A percentile compares a stretch with the other conserved stretches of the same genome.
Evolutionary conservation across 1,140 invertebrate species (phyloP).

Genomic region (Phymorhynchus buccinoides): DNA sequence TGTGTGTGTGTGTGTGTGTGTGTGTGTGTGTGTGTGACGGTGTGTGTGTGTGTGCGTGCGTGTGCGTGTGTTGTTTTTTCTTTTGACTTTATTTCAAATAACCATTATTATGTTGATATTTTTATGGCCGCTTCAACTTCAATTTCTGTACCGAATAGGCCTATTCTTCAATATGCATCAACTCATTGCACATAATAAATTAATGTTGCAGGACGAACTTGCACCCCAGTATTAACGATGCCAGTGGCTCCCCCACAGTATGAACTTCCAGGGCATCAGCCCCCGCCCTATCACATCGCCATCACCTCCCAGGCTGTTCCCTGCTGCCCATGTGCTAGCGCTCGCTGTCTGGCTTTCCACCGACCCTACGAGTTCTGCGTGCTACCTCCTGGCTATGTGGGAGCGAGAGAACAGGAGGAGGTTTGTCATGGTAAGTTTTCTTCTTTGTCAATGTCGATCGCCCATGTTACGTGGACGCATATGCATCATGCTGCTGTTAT

Average conservation of each 20-base stretch:
- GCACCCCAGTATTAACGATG: not conserved
- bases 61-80: not conserved
- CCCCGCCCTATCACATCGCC: conserved; percentile 34
- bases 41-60: not conserved
- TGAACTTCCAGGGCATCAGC: conserved; percentile 28
- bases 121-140: not conserved
- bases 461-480: no score
- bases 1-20: conserved; percentile 6
- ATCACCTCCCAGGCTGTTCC: not conserved
- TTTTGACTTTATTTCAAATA: no score
- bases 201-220: not conserved
- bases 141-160: not conserved
- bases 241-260: conserved; percentile 20
- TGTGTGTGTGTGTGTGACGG: not conserved
- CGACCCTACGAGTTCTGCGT: not conserved
- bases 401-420: not conserved
- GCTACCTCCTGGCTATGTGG: not conserved
- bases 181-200: not conserved
- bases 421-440: no score
- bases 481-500: no score
- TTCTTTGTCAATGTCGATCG: no score
- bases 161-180: not conserved
- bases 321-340: not conserved
- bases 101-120: not conserved
- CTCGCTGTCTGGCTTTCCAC: not conserved